These are phyloP conservation scores for Labrus mixtus DNA, from an alignment of 2,113 vertebrate genomes.

Conservation along the genomic window DNA sequence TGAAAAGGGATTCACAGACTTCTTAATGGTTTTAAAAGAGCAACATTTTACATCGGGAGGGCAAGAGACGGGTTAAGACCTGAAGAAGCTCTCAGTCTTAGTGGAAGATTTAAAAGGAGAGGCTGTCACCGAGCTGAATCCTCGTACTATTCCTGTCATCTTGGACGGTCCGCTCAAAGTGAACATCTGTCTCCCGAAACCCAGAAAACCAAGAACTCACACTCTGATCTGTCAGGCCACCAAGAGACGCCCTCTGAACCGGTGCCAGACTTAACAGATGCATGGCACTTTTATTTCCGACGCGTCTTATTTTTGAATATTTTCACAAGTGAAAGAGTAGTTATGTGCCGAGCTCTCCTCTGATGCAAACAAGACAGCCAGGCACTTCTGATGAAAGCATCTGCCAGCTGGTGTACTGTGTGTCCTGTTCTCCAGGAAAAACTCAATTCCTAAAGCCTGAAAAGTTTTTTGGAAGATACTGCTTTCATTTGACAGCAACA, in stretches of 20 bases:
- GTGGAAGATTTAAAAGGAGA: slow-evolving; percentile 19
- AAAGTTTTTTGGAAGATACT: slow-evolving; percentile 39
- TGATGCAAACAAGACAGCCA: slow-evolving; percentile 59
- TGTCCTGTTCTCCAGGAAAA: slow-evolving; percentile 47
- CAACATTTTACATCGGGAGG: not conserved
- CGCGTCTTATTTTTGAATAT: slow-evolving; percentile 25
- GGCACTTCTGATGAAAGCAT: slow-evolving; percentile 55
- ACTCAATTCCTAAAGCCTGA: slow-evolving; percentile 39
- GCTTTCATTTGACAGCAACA: slow-evolving; percentile 62
- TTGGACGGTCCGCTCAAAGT: slow-evolving; percentile 42
- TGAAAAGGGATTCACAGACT: slow-evolving; percentile 28
- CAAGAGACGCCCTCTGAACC: slow-evolving; percentile 15
- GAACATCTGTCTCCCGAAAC: slow-evolving; percentile 54
- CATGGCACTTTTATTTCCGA: not conserved
- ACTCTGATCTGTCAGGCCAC: slow-evolving; percentile 37
- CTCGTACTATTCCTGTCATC: slow-evolving; percentile 50
- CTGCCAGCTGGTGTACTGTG: slow-evolving; percentile 49
- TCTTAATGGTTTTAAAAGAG: not conserved
- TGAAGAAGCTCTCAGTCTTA: slow-evolving; percentile 19
- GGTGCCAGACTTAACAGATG: slow-evolving; percentile 16
- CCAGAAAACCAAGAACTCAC: slow-evolving; percentile 32
- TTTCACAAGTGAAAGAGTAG: slow-evolving; percentile 29
- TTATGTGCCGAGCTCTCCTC: slow-evolving; percentile 26
- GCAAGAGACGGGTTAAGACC: not conserved
- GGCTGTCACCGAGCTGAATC: not conserved